Base-by-base conservation (phyloP, 2,797 vertebrate species). In the Heliangelus exortis region DNA sequence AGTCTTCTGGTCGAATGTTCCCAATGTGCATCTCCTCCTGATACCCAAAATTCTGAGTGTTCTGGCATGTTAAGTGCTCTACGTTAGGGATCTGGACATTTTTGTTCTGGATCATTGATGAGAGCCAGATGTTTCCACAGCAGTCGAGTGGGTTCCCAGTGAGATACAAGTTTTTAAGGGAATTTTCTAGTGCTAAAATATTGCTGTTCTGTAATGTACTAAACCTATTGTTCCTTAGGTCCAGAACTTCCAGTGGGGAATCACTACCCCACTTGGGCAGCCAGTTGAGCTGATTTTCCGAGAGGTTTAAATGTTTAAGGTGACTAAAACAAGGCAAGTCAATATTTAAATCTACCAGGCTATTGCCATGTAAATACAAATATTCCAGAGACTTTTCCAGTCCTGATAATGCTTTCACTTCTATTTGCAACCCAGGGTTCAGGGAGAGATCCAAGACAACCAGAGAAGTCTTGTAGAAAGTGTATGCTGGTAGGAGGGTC, bases 81-180 rank as follows among this genome's bases (percentile, higher is more conserved):
- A 98, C 97, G 6, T 98, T 98, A 0, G 98, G 97, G 51, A 99
- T 98, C 1, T 97, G 96, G 92, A 99, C 98, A 0, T 97, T 96
- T 6, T 98, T 98, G 87, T 97, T 97, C 91, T 98, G 98, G 51
- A 99, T 97, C 97, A 99, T 98, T 6, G 97, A 97, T 1, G 98
- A 97, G 39, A 99, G 98, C 97, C 97, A 98, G 25, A 97, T 91
- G 41, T 99, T 99, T 79, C 97, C 98, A 5, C 99, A 99, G 98
- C 99, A 99, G 92, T 89, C 98, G 28, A 99, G 98, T 0, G 99
- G 99, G 89, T 99, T 99, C 22, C 98, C 99, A 11, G 98, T 97
- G 75, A 99, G 96, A 95, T 99, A 99, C 50, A 99, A 97, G 39
- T 98, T 98, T 88, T 98, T 98, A 10, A 99, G 98, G 3, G 98